Evolutionary conservation across 2,113 vertebrate genomes (phyloP).

Genomic region (Lamprotornis superbus): DNA sequence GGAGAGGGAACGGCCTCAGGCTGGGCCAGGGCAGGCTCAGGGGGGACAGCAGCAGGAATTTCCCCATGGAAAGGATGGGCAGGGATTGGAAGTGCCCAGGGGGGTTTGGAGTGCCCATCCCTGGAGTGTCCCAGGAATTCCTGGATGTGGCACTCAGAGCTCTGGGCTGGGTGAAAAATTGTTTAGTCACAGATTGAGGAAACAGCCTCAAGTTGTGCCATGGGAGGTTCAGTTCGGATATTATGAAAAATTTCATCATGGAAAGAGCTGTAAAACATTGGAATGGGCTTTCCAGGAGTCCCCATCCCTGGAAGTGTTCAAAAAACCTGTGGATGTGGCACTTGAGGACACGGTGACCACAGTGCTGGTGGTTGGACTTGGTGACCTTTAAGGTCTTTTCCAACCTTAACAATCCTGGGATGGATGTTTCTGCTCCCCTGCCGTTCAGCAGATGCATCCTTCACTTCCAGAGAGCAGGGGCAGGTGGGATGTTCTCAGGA

Average conservation of each 20-base stretch:
- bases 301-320: background rate
- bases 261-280: background rate
- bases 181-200: background rate
- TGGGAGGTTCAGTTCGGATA: background rate
- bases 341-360: background rate
- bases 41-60: background rate
- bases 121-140: background rate
- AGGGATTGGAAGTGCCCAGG: background rate
- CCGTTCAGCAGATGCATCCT: background rate
- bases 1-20: background rate
- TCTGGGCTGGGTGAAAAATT: background rate
- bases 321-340: background rate
- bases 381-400: background rate
- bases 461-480: background rate
- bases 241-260: accelerated
- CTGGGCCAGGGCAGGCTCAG: background rate
- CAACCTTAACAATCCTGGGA: accelerated
- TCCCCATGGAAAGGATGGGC: background rate
- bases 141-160: accelerated
- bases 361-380: background rate
- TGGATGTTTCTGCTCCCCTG: background rate
- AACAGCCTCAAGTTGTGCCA: background rate
- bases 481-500: background rate
- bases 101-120: background rate
- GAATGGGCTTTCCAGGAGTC: background rate